Base-by-base conservation (phyloP, 2,888 invertebrate species). In the Lymantria monacha region DNA sequence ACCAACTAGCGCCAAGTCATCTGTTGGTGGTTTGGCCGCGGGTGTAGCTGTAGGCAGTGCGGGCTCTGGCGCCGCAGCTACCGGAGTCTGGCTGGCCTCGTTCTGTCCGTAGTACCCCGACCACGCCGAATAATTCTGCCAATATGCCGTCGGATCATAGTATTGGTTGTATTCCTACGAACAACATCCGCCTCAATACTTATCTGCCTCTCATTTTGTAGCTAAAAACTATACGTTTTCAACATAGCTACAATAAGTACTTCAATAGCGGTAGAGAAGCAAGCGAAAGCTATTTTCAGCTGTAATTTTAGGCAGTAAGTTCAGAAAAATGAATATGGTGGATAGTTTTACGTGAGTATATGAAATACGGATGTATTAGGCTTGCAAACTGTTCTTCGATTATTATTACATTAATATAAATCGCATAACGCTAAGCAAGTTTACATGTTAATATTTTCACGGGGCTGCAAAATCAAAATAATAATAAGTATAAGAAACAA, bases 101-200 rank as follows among this genome's bases (percentile, higher is more conserved):
- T 94, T 94, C 81, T 94, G 94, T 69, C 94, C 94, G 72, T 95
- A 95, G 82, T 95, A 95, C 13, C 94, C 94, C 75, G 95, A 93
- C 97, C 97, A 97, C 52, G 93, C 93, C 66, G 95, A 95, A 79
- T 97, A 97, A 80, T 96, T 96, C 79, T 96, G 96, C 97, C 97
- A 97, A 83, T 97, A 97, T 42, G 95, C 94, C 44, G 95, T 94
- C 30, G 96, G 95, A 85, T 96, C 96, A 82, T 96, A 96, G 85
- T 96, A 96, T 82, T 96, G 94, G 76, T 94, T 93, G 91, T 95
- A 93, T 83, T 95, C 93, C 81, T 93, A 77, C 66, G 88, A 87
- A 61, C 57, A 51, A 61, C 50, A 61, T 53, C 30, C 22, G 30
- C 42, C 42, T 47, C 44, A 33, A 41, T 14, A 14, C 12, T 14